Evolutionary conservation across 1,140 invertebrate species (phyloP).

Genomic region (Drosophila dunni): DNA sequence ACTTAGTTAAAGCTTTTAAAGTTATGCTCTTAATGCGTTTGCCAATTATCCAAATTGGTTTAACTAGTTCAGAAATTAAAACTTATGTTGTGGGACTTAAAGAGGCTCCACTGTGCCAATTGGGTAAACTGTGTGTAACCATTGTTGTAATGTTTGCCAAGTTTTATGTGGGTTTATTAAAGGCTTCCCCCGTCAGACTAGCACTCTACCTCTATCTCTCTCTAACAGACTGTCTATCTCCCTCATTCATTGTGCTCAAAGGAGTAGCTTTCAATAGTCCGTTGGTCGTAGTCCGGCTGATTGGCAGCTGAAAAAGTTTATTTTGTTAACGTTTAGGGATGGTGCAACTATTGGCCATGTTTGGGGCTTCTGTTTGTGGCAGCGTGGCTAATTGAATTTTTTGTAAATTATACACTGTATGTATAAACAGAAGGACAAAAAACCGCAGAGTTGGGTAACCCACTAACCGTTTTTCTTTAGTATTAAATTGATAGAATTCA

Average conservation of each 20-base stretch:
- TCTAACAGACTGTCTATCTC: neutral
- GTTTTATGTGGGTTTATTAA: slow-evolving; percentile 77
- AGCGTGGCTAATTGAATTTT: slow-evolving; percentile 76
- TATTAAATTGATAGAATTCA: neutral
- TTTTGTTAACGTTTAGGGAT: slow-evolving; percentile 61
- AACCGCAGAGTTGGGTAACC: neutral
- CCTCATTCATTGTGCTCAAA: too few species aligned
- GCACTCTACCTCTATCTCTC: neutral
- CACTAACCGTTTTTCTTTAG: neutral
- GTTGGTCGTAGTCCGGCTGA: slow-evolving; percentile 44
- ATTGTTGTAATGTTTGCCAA: slow-evolving; percentile 61
- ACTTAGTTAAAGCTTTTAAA: too few species aligned
- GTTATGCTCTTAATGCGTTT: neutral
- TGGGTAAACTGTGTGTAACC: slow-evolving; percentile 30
- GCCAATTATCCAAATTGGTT: neutral
- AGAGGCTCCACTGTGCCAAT: slow-evolving; percentile 12
- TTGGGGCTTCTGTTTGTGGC: slow-evolving; percentile 69
- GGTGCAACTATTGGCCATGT: slow-evolving; percentile 14
- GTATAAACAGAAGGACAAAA: slow-evolving; percentile 25
- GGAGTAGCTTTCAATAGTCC: slow-evolving; percentile 12
- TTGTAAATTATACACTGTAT: slow-evolving; percentile 61
- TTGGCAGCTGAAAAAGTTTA: slow-evolving; percentile 78
- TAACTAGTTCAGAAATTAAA: neutral
- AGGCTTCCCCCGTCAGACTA: slow-evolving; percentile 45
- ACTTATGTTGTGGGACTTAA: slow-evolving; percentile 2